Percentiles rank a stretch among this genome's conserved stretches.
Conservation (phyloP, 2,113 vertebrate genomes). For the Montifringilla adamsi region DNA sequence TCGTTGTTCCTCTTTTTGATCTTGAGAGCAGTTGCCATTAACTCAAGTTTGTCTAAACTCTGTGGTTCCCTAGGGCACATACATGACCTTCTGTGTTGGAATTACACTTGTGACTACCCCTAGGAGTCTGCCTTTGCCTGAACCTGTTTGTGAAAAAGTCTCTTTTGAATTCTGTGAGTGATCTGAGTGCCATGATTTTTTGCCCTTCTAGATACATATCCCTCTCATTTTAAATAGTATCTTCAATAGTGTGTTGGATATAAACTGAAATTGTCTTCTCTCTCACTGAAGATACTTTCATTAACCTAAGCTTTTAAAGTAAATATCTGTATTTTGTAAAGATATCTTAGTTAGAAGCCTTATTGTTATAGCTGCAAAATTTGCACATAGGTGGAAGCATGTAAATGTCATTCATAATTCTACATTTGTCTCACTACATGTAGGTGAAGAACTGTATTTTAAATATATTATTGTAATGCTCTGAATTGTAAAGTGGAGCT, state of each 20-base stretch:
- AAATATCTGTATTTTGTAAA: background rate
- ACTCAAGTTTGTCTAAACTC: background rate
- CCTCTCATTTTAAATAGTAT: background rate
- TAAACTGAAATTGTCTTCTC: background rate
- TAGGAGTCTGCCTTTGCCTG: background rate
- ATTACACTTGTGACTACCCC: background rate
- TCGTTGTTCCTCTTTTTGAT: background rate
- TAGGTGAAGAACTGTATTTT: background rate
- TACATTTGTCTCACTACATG: background rate
- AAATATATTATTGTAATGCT: background rate
- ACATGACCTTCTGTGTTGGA: background rate
- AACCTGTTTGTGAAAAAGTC: background rate
- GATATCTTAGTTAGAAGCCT: background rate
- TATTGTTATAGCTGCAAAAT: background rate
- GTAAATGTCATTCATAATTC: background rate
- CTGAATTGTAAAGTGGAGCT: background rate
- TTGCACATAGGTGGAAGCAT: background rate
- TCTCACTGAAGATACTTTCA: background rate
- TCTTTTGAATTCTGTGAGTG: background rate
- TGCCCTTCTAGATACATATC: background rate
- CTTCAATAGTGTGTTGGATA: background rate
- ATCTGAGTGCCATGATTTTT: background rate
- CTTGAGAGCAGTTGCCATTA: background rate
- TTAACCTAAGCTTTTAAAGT: background rate
- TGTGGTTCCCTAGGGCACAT: background rate